A percentile compares a stretch with the other conserved stretches of the same genome.
These are phyloP conservation scores for Alosa sapidissima DNA, from an alignment of 2,797 vertebrate species.

Conservation along the genomic window DNA sequence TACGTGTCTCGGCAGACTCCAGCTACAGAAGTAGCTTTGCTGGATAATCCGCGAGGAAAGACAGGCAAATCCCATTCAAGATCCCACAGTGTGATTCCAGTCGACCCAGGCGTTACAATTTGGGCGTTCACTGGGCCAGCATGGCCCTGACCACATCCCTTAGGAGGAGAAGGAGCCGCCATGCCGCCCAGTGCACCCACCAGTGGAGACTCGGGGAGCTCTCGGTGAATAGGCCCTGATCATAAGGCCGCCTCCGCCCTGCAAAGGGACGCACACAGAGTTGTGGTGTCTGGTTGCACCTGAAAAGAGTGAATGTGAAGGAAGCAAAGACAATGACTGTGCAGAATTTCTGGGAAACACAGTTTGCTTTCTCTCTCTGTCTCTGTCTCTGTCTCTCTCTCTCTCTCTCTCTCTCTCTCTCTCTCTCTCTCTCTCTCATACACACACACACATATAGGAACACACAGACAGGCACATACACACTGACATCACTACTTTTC, in stretches of 20 bases:
- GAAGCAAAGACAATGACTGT: conserved; percentile 29
- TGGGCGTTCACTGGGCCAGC: conserved; percentile 31
- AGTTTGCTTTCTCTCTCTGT: no score
- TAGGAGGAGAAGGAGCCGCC: conserved; percentile 39
- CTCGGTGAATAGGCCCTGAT: conserved; percentile 29
- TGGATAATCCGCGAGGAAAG: conserved; percentile 35
- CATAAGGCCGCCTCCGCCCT: conserved; percentile 27
- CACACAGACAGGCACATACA: background rate
- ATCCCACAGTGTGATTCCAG: conserved; percentile 17
- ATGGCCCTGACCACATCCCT: conserved; percentile 38
- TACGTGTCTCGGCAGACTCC: background rate
- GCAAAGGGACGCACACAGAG: conserved; percentile 6
- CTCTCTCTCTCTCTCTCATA: background rate
- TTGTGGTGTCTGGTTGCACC: conserved; percentile 46
- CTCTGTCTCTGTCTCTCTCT: no score
- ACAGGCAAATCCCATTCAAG: conserved; percentile 36
- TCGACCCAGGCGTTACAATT: conserved; percentile 27
- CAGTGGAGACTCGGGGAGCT: conserved; percentile 22
- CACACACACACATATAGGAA: background rate
- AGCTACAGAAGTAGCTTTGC: background rate
- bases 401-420: background rate
- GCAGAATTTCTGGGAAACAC: background rate
- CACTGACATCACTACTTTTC: background rate
- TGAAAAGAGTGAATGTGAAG: conserved; percentile 38
- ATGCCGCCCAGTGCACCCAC: background rate